Conservation (phyloP, 2,113 vertebrate species). For the Gulo gulo region DNA sequence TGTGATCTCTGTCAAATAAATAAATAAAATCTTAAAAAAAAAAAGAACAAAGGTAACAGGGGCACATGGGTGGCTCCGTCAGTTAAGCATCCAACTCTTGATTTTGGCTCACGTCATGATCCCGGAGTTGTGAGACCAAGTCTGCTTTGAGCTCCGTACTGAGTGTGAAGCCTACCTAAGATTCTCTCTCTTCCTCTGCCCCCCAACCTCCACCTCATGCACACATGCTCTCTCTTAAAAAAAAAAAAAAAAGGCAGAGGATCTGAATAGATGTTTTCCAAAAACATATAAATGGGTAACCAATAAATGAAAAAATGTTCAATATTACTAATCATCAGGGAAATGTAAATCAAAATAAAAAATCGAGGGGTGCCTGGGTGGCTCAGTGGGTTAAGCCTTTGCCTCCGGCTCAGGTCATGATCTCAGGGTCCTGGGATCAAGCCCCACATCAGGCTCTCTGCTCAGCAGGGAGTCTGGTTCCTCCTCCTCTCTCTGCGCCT, state of each 20-base stretch:
- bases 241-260: not conserved
- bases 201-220: not conserved
- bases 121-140: not conserved
- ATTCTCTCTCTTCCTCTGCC: not conserved
- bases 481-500: no score
- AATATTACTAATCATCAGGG: not conserved
- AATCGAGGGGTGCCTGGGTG: not conserved
- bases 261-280: not conserved
- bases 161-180: not conserved
- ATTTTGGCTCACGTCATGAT: no score
- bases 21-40: no score
- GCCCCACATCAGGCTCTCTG: no score
- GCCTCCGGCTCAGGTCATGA: no score
- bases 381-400: no score
- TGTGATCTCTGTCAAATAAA: no score
- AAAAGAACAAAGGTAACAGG: not conserved
- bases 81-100: no score
- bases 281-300: not conserved
- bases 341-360: not conserved
- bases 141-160: not conserved
- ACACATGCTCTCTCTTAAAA: not conserved
- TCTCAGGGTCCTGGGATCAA: no score
- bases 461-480: no score
- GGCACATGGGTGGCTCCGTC: no score
- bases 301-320: not conserved